phyloP scores from a whole-genome alignment of 1,140 invertebrate species.

The Araneus ventricosus region DNA sequence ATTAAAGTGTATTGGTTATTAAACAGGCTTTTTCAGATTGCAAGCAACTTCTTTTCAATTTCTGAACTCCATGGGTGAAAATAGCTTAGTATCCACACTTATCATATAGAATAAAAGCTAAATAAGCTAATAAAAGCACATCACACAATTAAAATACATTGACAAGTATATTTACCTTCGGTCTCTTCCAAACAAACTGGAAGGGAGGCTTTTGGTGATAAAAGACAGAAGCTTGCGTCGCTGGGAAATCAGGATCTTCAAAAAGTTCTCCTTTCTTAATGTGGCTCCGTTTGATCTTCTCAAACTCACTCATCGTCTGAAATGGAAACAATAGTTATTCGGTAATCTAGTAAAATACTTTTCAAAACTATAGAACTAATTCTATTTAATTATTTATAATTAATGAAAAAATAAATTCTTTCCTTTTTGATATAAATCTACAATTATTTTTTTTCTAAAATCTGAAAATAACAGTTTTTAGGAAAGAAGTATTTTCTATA shows the following conservation, averaged over 20 bases:
- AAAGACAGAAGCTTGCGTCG: constrained; percentile 92
- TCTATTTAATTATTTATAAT: not conserved
- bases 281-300: constrained; percentile 89
- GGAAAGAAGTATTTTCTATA: too few species aligned
- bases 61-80: too few species aligned
- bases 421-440: too few species aligned
- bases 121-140: too few species aligned
- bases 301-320: constrained; percentile 85
- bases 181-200: constrained; percentile 92
- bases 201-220: constrained; percentile 96
- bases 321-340: not conserved
- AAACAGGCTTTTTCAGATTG: too few species aligned
- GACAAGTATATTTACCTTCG: constrained; percentile 84
- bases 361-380: not conserved
- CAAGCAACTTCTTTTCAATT: too few species aligned
- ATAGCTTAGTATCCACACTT: too few species aligned
- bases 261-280: constrained; percentile 90
- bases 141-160: too few species aligned
- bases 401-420: not conserved
- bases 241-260: constrained; percentile 95
- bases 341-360: not conserved
- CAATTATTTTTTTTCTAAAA: too few species aligned
- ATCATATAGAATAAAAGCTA: too few species aligned
- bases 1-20: too few species aligned
- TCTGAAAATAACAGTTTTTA: too few species aligned